Conservation (phyloP, 2,113 vertebrate genomes). For the Spea bombifrons region DNA sequence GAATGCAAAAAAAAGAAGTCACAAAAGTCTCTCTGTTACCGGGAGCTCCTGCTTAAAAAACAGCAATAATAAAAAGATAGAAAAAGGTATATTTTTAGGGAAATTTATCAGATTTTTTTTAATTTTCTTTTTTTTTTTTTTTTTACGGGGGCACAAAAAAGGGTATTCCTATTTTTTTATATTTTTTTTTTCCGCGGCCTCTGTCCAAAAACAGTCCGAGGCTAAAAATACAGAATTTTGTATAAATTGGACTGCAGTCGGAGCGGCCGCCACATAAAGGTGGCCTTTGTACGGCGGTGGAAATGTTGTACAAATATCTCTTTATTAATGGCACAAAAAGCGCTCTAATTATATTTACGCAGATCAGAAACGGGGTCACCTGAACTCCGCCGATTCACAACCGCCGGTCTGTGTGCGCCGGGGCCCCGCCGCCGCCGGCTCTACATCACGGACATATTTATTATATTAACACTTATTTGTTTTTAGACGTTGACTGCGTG, state of each 20-base stretch:
- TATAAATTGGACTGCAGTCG: conserved; percentile 89
- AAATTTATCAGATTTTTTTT: conserved; percentile 80
- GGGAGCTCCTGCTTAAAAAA: neutral
- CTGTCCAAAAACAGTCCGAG: conserved; percentile 74
- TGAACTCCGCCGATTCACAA: conserved; percentile 69
- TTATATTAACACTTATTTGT: conserved; percentile 23
- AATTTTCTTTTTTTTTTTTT: conserved; percentile 69
- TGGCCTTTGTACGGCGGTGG: conserved; percentile 93
- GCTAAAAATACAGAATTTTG: conserved; percentile 95
- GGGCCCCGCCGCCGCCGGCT: conserved; percentile 37
- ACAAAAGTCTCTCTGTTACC: neutral
- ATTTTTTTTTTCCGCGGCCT: conserved; percentile 71
- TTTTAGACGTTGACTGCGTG: neutral
- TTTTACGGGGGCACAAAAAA: conserved; percentile 75
- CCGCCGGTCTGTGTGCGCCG: conserved; percentile 55
- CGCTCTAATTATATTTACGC: conserved; percentile 96
- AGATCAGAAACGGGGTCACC: conserved; percentile 81
- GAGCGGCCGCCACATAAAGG: conserved; percentile 88
- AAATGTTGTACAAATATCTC: conserved; percentile 98
- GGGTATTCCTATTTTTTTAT: conserved; percentile 65
- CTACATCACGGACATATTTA: conserved; percentile 21
- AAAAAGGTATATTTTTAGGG: conserved; percentile 67
- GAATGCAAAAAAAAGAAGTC: neutral
- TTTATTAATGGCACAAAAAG: conserved; percentile 98
- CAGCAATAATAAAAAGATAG: neutral